Conservation (phyloP, 2,888 invertebrate species). For the Phengaris arion region DNA sequence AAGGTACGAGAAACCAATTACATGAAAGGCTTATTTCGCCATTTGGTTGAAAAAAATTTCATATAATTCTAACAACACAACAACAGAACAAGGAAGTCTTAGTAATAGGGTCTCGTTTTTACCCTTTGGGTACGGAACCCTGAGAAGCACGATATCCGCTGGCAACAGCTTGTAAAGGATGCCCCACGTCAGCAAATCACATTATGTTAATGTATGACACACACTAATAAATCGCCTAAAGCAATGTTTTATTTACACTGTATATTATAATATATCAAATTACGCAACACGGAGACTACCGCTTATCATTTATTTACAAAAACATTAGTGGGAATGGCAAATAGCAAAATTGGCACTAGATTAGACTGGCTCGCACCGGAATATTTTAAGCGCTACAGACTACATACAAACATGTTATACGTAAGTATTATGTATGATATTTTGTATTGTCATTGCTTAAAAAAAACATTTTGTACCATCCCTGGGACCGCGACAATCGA, state of each 20-base stretch:
- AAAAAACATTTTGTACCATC: too few species aligned
- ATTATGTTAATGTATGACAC: background rate
- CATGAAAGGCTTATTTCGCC: background rate
- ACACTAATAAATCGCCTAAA: background rate
- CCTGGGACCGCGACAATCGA: background rate
- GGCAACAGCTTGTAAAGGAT: background rate
- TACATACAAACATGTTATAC: too few species aligned
- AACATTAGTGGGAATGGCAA: slow-evolving; percentile 17
- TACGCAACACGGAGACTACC: slow-evolving; percentile 8
- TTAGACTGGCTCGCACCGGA: background rate
- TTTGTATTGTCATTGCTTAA: too few species aligned
- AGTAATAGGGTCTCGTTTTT: too few species aligned
- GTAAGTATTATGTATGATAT: too few species aligned
- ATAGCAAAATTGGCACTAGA: background rate
- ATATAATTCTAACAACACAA: background rate
- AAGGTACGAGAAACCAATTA: slow-evolving; percentile 14
- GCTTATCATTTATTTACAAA: slow-evolving; percentile 22
- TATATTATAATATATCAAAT: background rate
- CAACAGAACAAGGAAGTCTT: too few species aligned
- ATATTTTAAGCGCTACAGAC: background rate
- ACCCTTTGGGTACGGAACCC: too few species aligned
- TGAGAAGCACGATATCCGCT: background rate
- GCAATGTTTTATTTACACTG: background rate
- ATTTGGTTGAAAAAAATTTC: background rate
- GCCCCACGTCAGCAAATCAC: background rate